phyloP scores from a whole-genome alignment of 2,113 vertebrate species.

The Telmatochromis brichardi region DNA sequence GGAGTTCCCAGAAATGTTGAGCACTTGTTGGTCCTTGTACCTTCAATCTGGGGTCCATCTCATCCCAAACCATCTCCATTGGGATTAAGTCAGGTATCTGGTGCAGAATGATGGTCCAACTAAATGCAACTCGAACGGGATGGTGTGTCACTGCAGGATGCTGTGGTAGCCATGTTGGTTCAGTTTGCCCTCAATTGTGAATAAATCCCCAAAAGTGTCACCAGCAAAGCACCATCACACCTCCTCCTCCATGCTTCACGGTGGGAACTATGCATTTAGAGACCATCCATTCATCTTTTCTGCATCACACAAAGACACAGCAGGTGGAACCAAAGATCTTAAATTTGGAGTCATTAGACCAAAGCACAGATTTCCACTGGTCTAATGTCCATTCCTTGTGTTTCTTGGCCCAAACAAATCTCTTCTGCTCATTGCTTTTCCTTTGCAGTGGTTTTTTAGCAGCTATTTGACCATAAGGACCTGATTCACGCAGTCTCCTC shows the following conservation, averaged over 20 bases:
- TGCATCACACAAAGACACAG: background rate
- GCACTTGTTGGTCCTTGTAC: background rate
- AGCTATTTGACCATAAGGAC: fast-evolving
- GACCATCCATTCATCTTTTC: background rate
- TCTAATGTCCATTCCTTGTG: background rate
- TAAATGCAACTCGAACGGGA: fast-evolving
- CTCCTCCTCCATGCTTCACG: background rate
- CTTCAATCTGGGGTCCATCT: background rate
- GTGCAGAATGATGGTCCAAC: background rate
- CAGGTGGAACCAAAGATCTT: background rate
- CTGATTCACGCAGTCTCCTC: background rate
- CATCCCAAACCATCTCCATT: background rate
- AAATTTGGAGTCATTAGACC: background rate
- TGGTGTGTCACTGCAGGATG: background rate
- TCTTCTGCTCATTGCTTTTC: background rate
- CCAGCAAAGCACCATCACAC: background rate
- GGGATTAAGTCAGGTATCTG: background rate
- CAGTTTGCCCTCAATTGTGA: background rate
- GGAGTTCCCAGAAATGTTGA: no score
- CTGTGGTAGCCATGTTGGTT: background rate
- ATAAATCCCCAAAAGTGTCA: background rate
- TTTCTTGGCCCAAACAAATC: background rate
- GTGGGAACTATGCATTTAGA: background rate
- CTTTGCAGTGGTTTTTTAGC: background rate
- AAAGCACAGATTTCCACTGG: background rate